Base-by-base conservation (phyloP, 1,140 invertebrate species). In the Temnothorax nylanderi region DNA sequence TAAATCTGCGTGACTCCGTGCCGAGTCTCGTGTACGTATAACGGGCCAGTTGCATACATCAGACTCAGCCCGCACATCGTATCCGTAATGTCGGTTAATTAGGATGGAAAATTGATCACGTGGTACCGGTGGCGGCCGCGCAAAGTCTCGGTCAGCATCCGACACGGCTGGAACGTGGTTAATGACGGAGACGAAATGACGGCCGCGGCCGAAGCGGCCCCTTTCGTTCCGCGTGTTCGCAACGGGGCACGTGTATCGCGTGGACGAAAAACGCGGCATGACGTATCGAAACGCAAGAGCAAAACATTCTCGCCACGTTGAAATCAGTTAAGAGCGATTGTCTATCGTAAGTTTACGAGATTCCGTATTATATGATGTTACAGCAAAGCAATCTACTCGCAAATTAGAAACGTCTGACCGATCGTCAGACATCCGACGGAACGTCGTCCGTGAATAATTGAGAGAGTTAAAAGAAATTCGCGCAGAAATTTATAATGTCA, bases 161-260 rank as follows among this genome's bases (percentile, higher is more conserved):
- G 69, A 84, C 69, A 75, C 13, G 69, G 69, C 8, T 49, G 13
- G 18, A 84, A 62, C 13, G n/a, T 16, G 37, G 51, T 60, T 75
- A 84, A 84, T 47, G 54, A 62, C 41, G 69, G 37, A 21, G 41
- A 44, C 69, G 69, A 62, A 74, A 74, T 74, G 54, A 74, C 41
- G 51, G 8, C 11, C 7, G 26, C 11, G n/a, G 26, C n/a, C 51
- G 67, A 47, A 60, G 41, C n/a, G 80, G 26, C 7, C 2, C 41
- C 80, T 84, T 84, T 84, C 80, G 69, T 84, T 74, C 41, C 80
- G 54, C 69, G 54, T 37, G 32, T 84, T 75, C 6, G 80, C 21
- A 62, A 49, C 67, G 80, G 51, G 80, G 51, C 41, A 37, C n/a
- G 80, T 82, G 32, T 51, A 67, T 49, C n/a, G 13, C 44, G 44